A percentile compares a stretch with the other conserved stretches of the same genome.
These are phyloP conservation scores for Eulemur albifrons DNA, from an alignment of 2,797 vertebrate genomes.

Conservation along the genomic window DNA sequence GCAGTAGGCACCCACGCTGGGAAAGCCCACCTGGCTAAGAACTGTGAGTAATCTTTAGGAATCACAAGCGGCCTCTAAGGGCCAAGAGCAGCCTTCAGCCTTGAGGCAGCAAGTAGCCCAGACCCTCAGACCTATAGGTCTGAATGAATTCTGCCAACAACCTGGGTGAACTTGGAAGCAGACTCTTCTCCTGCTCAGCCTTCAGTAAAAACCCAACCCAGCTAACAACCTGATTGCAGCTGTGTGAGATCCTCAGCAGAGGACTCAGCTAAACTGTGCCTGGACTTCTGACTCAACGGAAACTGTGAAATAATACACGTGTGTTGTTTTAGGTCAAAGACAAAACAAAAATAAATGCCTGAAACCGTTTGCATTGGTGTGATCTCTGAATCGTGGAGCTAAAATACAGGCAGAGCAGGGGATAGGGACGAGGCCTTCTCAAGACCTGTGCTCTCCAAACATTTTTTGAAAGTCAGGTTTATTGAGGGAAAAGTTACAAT, in stretches of 20 bases:
- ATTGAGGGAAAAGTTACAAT: not conserved
- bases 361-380: not conserved
- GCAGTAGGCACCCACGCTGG: not conserved
- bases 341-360: not conserved
- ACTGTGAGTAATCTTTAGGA: not conserved
- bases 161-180: not conserved
- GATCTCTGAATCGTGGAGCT: not conserved
- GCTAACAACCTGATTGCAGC: accelerated
- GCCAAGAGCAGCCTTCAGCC: not conserved
- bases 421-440: not conserved
- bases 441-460: not conserved
- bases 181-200: not conserved
- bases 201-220: not conserved
- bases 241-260: not conserved
- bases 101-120: not conserved
- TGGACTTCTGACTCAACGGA: not conserved
- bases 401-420: not conserved
- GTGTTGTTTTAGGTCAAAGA: not conserved
- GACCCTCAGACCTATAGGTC: not conserved
- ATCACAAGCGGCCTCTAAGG: not conserved
- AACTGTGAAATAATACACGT: not conserved
- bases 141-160: not conserved
- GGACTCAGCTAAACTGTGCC: too few species aligned
- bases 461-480: not conserved
- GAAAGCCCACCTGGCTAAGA: not conserved